These are phyloP conservation scores for Ivindomyrus marchei DNA, from an alignment of 2,113 vertebrate genomes.

Conservation along the genomic window DNA sequence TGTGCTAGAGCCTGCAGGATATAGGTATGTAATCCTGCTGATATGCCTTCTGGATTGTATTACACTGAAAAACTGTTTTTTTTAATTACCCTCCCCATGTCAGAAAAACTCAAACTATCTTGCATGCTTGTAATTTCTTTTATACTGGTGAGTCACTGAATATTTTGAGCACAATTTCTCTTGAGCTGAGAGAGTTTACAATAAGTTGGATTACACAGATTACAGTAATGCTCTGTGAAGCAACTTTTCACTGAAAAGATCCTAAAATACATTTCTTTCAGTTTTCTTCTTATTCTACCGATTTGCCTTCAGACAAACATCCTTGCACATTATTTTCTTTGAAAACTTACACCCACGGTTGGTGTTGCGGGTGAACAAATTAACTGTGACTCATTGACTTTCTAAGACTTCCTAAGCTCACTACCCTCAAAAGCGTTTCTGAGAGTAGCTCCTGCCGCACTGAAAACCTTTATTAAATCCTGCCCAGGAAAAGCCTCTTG, in stretches of 20 bases:
- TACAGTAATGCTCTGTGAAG: neutral
- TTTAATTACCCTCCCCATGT: neutral
- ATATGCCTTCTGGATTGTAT: neutral
- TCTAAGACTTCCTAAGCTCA: slow-evolving; percentile 22
- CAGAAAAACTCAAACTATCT: neutral
- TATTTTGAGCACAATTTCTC: neutral
- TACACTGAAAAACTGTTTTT: neutral
- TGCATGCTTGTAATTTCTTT: neutral
- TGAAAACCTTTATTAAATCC: neutral
- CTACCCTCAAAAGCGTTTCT: neutral
- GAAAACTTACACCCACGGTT: slow-evolving; percentile 17
- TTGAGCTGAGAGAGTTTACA: neutral
- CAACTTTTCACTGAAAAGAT: neutral
- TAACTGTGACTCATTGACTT: slow-evolving; percentile 39
- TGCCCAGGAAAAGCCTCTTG: neutral
- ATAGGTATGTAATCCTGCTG: neutral
- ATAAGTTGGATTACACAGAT: neutral
- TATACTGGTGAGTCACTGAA: neutral
- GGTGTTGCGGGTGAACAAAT: slow-evolving; percentile 30
- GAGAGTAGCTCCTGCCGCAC: too few species aligned
- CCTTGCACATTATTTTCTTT: slow-evolving; percentile 8
- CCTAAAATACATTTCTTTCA: neutral
- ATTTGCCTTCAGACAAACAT: neutral
- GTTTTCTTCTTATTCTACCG: neutral
- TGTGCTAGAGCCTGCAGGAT: neutral